Base-by-base conservation (phyloP, 2,888 invertebrate genomes). In the Diloba caeruleocephala region DNA sequence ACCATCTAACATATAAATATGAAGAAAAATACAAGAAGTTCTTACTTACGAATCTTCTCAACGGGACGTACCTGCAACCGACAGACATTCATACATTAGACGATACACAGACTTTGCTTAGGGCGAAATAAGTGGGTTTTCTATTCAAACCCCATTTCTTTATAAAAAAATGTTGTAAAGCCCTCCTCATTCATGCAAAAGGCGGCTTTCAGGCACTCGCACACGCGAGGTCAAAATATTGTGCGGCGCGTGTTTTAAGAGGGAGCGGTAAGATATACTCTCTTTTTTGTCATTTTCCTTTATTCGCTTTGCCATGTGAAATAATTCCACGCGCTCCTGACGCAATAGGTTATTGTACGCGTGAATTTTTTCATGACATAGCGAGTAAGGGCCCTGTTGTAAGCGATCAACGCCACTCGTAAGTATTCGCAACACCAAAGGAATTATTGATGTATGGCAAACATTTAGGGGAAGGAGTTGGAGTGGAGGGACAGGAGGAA, bases 131-230 rank as follows among this genome's bases (percentile, higher is more conserved):
- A 74, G 69, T 68, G 71, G 61, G 64, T 64, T 55, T 66, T 46
- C 64, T 53, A 71, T 71, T 59, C 68, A 71, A 71, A 64, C 64
- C 51, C 42, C 57, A 64, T 67, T 66, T 66, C 63, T 62, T 65
- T 71, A 69, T 64, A 79, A 69, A 81, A 82, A 78, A 82, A 81
- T 79, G 71, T 80, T 85, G 74, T 79, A 76, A 78, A 81, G 78
- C 79, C 73, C 67, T 69, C 71, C 34, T 76, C 79, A 78, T 81
- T 84, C 78, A 78, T 65, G 75, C 68, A 78, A 76, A 79, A 82
- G 73, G 76, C 70, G 72, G 80, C 84, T 84, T 84, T 86, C 75
- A 81, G 73, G 74, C 78, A 70, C 76, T 60, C 71, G 52, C 65
- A 64, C 49, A 63, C 51, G 59, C 61, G 61, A 48, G 72, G 53